Evolutionary conservation across 2,797 vertebrate species (phyloP), one percentile per base, ranked within the genome.

Genomic region (Psittacula echo): DNA sequence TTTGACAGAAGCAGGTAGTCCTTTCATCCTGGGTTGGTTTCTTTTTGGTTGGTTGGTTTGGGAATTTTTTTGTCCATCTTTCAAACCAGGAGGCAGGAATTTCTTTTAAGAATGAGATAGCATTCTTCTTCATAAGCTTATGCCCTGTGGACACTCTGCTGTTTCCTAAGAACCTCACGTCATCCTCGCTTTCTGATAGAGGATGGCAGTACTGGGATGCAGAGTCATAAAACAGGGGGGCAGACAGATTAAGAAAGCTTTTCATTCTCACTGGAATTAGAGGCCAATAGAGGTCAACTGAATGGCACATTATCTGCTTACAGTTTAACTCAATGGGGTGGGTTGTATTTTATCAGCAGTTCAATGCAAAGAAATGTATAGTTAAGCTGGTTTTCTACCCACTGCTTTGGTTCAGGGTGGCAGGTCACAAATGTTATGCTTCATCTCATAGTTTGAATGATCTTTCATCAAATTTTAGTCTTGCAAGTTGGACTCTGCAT

Each of bases 371-470:
- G 65, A 96, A 93, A 96, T 85, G 82, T 22, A 90, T 92, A 16
- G 3, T 89, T 76, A 78, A 82, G 60, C 34, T 85, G 80, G 7
- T 78, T 96, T 95, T 92, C 84, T 93, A 54, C 71, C 81, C 34
- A 4, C 76, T 96, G 82, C 34, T 89, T 95, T 95, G 87, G 96
- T 95, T 96, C 81, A 72, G 48, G 65, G 74, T 54, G 92, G 60
- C 84, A 96, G 95, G 77, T 96, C 85, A 96, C 80, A 94, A 93
- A 88, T 81, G 89, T 93, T 96, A 94, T 39, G 29, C 37, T 66
- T 97, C 74, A 93, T 62, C 37, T 79, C 77, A 47, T 74, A 80
- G 68, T 90, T 61, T 80, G 94, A 95, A 97, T 76, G 89, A 89
- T 64, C 34, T 95, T 86, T 94, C 68, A 70, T 85, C 87, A 91